Conservation (phyloP, 1,140 invertebrate genomes). For the Microplitis demolitor region DNA sequence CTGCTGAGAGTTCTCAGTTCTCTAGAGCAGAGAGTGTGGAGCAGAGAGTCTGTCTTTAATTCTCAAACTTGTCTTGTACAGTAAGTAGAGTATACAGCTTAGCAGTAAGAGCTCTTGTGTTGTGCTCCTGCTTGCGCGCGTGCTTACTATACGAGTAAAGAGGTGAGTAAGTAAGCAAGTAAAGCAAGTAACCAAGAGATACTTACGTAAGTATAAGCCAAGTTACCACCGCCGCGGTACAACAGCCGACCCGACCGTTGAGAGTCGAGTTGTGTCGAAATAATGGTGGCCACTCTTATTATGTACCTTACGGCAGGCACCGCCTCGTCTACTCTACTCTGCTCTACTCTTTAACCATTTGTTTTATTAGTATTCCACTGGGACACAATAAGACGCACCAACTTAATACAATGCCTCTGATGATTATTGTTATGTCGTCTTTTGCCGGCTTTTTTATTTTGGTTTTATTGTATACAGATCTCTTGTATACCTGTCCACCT, state of each 20-base stretch:
- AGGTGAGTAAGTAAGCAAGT: constrained; percentile 4
- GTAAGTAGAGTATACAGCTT: too few relatives aligned
- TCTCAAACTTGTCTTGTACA: too few relatives aligned
- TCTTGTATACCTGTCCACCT: too few relatives aligned
- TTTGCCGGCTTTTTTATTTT: too few relatives aligned
- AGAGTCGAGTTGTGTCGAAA: constrained; percentile 50
- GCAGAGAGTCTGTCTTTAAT: too few relatives aligned
- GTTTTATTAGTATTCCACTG: constrained; percentile 3
- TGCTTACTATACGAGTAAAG: background rate
- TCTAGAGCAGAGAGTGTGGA: constrained; percentile 13
- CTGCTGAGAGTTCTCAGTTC: constrained; percentile 17
- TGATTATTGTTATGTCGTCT: too few relatives aligned
- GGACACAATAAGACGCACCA: background rate
- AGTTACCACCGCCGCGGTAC: background rate
- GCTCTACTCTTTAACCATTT: background rate
- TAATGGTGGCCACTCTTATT: constrained; percentile 54
- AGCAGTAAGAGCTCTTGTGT: too few relatives aligned
- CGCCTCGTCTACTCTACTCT: constrained; percentile 17
- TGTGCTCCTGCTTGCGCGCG: constrained; percentile 33
- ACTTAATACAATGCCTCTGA: background rate
- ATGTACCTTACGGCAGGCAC: constrained; percentile 42
- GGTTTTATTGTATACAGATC: too few relatives aligned
- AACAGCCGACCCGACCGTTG: constrained; percentile 34
- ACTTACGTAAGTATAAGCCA: constrained; percentile 40
- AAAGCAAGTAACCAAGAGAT: background rate